Evolutionary conservation across 2,113 vertebrate genomes (phyloP), one percentile per base, ranked within the genome.

Genomic region (Pelvicachromis taeniatus): DNA sequence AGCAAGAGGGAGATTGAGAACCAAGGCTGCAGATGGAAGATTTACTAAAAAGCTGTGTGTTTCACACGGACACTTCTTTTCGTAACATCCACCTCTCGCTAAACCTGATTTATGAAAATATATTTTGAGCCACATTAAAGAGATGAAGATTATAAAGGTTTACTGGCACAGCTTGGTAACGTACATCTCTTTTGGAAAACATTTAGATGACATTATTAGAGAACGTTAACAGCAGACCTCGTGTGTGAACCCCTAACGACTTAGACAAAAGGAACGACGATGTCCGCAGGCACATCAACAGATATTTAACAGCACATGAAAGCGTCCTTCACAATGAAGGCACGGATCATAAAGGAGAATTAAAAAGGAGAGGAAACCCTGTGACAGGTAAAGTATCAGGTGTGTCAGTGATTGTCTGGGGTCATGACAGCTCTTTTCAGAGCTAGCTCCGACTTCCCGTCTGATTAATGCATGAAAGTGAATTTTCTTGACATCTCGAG

Each of bases 351-450:
- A 54, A 35, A 59, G 52, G 58, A 59, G 10, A 63, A 87, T 87
- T 65, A 90, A 84, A 84, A 91, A 73, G 63, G 23, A 88, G 87
- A 85, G 85, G 78, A 82, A 90, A 91, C 21, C 11, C 21, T 81
- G 45, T 87, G 86, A 92, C 87, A 78, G 77, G 10, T 85, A 92
- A 93, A 92, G 40, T 21, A 89, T 92, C 85, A 87, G 88, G 77
- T 89, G 79, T 79, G 42, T 58, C 82, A 11, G 65, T 9, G 70
- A 83, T 35, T 48, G 84, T 89, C 80, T 23, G 11, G 58, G 48
- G 80, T 88, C 85, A 78, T 84, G 89, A 93, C 91, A 94, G 86
- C 48, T 87, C 91, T 87, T 91, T 91, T 89, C 85, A 92, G 48
- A 81, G 40, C 70, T 26, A 4, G 5, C 65, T 84, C 55, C 80